phyloP scores from a whole-genome alignment of 2,797 vertebrate species.

The Bufotes viridis region DNA sequence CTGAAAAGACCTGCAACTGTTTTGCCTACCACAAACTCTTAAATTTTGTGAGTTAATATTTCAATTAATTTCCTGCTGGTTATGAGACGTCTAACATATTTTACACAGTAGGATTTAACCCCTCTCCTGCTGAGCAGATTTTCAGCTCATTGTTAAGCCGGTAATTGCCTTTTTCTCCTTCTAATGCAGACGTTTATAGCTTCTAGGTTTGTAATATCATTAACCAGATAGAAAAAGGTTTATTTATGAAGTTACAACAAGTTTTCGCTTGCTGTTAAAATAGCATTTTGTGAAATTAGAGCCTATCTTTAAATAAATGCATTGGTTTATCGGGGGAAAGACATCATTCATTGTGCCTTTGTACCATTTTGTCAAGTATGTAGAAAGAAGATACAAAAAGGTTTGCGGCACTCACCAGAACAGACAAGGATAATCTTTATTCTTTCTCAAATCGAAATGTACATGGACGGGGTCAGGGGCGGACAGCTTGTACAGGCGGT shows the following conservation, averaged over 20 bases:
- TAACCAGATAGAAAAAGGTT: constrained; percentile 19
- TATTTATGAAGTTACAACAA: constrained; percentile 26
- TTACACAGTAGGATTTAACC: constrained; percentile 50
- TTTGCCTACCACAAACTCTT: constrained; percentile 23
- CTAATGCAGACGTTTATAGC: constrained; percentile 34
- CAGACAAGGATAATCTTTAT: no score
- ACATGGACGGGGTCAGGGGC: no score
- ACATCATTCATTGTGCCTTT: not conserved
- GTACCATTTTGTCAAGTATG: no score
- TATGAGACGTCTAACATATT: constrained; percentile 40
- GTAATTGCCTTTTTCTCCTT: constrained; percentile 42
- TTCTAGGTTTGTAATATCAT: constrained; percentile 37
- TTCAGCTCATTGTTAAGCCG: constrained; percentile 46
- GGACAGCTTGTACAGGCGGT: no score
- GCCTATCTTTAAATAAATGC: not conserved
- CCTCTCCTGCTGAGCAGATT: constrained; percentile 50
- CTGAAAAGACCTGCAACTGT: not conserved
- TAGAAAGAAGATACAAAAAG: no score
- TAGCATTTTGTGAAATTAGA: constrained; percentile 3
- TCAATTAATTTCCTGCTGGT: constrained; percentile 52
- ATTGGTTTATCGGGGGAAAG: not conserved
- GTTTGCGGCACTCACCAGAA: no score
- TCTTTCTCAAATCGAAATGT: no score
- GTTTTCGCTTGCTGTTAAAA: not conserved
- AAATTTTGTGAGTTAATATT: constrained; percentile 49